A percentile compares a stretch with the other conserved stretches of the same genome.
Conservation (phyloP, 1,140 invertebrate species). For the Galendromus occidentalis region DNA sequence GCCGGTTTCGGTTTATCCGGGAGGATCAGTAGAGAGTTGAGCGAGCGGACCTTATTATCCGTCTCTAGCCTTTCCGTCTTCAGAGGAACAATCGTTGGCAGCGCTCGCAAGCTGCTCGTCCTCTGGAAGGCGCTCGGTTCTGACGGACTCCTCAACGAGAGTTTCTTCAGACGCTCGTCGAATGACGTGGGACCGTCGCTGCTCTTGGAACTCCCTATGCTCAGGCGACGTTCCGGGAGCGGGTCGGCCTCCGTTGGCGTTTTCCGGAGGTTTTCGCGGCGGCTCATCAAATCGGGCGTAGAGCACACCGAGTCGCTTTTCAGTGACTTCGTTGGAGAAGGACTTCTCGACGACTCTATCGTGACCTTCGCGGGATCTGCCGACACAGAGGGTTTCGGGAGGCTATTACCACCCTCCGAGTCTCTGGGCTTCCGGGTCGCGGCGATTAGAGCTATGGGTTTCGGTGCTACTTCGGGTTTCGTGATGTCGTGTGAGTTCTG, state of each 20-base stretch:
- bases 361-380: not conserved
- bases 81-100: too few species aligned
- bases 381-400: too few species aligned
- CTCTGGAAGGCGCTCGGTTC: not conserved
- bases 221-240: not conserved
- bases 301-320: not conserved
- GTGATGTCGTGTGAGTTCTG: not conserved
- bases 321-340: not conserved
- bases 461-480: not conserved
- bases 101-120: not conserved
- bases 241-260: not conserved
- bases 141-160: not conserved
- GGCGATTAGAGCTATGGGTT: not conserved
- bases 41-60: too few species aligned
- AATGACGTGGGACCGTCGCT: not conserved
- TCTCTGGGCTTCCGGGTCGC: not conserved
- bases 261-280: not conserved
- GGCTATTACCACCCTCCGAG: too few species aligned
- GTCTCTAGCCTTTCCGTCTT: too few species aligned
- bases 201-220: not conserved
- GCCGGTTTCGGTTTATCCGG: not conserved
- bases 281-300: not conserved
- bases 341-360: not conserved
- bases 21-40: not conserved
- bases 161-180: constrained; percentile 4